Base-by-base conservation (phyloP, 1,140 invertebrate species). In the Xylocopa sonorina region DNA sequence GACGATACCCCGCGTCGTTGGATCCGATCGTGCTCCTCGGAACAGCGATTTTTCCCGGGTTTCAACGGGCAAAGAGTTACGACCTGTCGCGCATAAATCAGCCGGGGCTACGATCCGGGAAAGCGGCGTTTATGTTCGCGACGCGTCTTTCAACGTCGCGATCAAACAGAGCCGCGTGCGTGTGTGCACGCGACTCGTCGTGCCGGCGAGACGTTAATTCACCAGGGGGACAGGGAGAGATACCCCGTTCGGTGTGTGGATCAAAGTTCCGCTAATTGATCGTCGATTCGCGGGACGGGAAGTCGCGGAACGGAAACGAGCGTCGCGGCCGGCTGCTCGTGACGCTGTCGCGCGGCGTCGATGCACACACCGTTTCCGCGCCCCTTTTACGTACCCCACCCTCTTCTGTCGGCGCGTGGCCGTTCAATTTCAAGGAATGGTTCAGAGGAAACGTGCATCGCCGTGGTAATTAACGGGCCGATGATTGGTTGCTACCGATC, bases 381-480 rank as follows among this genome's bases (percentile, higher is more conserved):
- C n/a, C n/a, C n/a, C n/a, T n/a, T n/a, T n/a, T n/a, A n/a, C n/a
- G n/a, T n/a, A 16, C 18, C 29, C 21, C 48, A 24, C 32, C 18
- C 18, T 43, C 57, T n/a, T n/a, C 18, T 72, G 34, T 72, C 27
- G 3, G 41, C 24, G 68, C 29, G 21, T 68, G 24, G 29, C 0
- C 41, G 55, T 50, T 41, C 27, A 14, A 57, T 58, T 58, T 38
- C n/a, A 7, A 38, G 29, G 21, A n/a, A 38, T 38, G 9, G 38
- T 38, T 9, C 5, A 29, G 9, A 60, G 60, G n/a, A 62, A 63
- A 34, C 57, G 71, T 46, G 62, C 10, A 66, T 43, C 38, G 32
- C 21, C 18, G 41, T 10, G 63, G 9, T 66, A 66, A 66, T 84
- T 85, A 85, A 85, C 64, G 51, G 62, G 67, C 24, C 48, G 18